Conservation (phyloP, 2,888 invertebrate species). For the Desoria tigrina region DNA sequence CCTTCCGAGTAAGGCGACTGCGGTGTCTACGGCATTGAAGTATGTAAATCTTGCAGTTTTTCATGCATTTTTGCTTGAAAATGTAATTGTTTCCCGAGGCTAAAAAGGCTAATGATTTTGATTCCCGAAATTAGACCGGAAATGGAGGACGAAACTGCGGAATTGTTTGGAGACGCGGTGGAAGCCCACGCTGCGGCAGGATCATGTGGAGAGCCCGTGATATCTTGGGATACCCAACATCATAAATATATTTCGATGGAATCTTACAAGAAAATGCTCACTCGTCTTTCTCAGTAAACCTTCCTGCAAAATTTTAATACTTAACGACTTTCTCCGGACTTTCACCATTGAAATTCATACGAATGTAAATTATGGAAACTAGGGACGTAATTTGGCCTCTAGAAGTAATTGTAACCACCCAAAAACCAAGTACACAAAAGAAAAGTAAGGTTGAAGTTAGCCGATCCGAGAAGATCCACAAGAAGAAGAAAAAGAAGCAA, state of each 20-base stretch:
- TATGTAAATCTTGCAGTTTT: not conserved
- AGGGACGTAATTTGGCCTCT: constrained; percentile 32
- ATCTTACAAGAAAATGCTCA: constrained; percentile 23
- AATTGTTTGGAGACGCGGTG: constrained; percentile 20
- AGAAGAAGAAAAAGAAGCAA: constrained; percentile 10
- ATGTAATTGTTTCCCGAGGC: not conserved
- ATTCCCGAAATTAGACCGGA: not conserved
- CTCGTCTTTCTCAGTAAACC: constrained; percentile 19
- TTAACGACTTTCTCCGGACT: too few species aligned
- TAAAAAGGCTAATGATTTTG: not conserved
- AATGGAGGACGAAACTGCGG: constrained; percentile 9
- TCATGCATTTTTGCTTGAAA: too few species aligned
- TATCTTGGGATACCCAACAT: constrained; percentile 29
- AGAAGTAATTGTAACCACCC: constrained; percentile 27
- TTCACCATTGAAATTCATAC: not conserved
- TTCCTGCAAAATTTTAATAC: too few species aligned
- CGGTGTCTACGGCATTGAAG: constrained; percentile 6
- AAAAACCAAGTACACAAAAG: constrained; percentile 16
- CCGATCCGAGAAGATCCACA: not conserved
- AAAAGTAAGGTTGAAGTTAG: not conserved
- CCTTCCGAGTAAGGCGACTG: constrained; percentile 21
- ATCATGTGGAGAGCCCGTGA: constrained; percentile 15
- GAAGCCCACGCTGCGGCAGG: constrained; percentile 19
- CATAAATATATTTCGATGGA: constrained; percentile 22
- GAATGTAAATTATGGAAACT: too few species aligned